A percentile compares a stretch with the other conserved stretches of the same genome.
Conservation (phyloP, 2,888 invertebrate genomes). For the Byasa hedistus region DNA sequence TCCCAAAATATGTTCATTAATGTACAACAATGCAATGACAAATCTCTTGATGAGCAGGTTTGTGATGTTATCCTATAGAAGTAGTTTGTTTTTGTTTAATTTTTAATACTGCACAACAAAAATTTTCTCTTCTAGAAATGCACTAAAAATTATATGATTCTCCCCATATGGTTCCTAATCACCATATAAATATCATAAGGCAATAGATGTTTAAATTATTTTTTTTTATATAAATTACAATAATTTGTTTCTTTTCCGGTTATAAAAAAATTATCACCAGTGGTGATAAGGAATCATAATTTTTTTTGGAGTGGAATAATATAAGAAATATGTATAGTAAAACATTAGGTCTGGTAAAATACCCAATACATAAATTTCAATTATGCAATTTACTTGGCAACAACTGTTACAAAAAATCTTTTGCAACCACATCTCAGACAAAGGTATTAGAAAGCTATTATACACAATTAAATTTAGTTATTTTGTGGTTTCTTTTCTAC, state of each 20-base stretch:
- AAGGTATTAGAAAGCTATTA: constrained; percentile 57
- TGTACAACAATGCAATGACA: constrained; percentile 45
- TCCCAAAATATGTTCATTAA: constrained; percentile 47
- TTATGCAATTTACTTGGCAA: constrained; percentile 53
- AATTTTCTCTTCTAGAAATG: neutral
- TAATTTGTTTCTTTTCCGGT: constrained; percentile 57
- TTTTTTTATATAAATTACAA: neutral
- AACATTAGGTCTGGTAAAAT: constrained; percentile 53
- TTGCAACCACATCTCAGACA: constrained; percentile 65
- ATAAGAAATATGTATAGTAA: constrained; percentile 62
- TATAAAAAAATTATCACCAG: constrained; percentile 47
- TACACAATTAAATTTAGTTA: neutral
- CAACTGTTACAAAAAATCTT: constrained; percentile 57
- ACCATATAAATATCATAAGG: constrained; percentile 42
- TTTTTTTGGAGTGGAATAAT: constrained; percentile 40
- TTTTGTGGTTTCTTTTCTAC: too few species aligned
- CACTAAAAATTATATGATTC: constrained; percentile 23
- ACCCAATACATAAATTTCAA: constrained; percentile 44
- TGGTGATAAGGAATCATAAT: constrained; percentile 70
- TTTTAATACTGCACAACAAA: constrained; percentile 30
- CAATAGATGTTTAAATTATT: neutral
- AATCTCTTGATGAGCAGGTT: constrained; percentile 57
- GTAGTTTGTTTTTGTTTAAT: constrained; percentile 31
- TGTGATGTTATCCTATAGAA: constrained; percentile 39
- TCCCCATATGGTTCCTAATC: constrained; percentile 68